Percentiles rank a stretch among this genome's conserved stretches.
Evolutionary conservation across 2,888 invertebrate genomes (phyloP).

Genomic region (Sphinx pinastri): DNA sequence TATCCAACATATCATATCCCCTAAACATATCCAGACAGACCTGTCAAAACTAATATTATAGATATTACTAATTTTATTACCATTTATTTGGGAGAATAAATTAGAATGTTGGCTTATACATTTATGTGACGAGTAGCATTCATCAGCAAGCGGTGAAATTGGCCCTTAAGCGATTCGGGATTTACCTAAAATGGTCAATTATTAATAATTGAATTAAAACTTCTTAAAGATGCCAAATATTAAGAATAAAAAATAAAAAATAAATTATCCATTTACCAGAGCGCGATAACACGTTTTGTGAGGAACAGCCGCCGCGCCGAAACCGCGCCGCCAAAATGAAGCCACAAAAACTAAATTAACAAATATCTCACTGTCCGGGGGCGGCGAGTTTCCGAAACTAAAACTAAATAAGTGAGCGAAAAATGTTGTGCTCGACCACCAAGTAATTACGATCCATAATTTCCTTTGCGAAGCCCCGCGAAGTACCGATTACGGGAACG

Average conservation of each 20-base stretch:
- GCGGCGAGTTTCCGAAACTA: conserved; percentile 67
- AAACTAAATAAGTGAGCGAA: conserved; percentile 80
- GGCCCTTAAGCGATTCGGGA: no score
- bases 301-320: conserved; percentile 35
- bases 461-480: conserved; percentile 31
- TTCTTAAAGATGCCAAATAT: background rate
- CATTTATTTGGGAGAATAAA: no score
- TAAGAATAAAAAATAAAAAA: conserved; percentile 11
- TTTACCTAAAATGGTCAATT: no score
- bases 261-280: background rate
- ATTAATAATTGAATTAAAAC: background rate
- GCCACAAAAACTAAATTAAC: conserved; percentile 78
- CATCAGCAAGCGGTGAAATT: no score
- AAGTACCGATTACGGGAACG: conserved; percentile 32
- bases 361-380: conserved; percentile 78
- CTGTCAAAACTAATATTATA: no score
- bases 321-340: conserved; percentile 66
- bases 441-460: conserved; percentile 49
- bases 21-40: no score
- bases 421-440: conserved; percentile 63
- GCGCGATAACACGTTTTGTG: conserved; percentile 20
- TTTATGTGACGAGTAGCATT: no score
- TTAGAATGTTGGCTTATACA: no score
- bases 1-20: no score
- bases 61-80: no score